Base-by-base conservation (phyloP, 2,888 invertebrate species). In the Cephonodes hylas region DNA sequence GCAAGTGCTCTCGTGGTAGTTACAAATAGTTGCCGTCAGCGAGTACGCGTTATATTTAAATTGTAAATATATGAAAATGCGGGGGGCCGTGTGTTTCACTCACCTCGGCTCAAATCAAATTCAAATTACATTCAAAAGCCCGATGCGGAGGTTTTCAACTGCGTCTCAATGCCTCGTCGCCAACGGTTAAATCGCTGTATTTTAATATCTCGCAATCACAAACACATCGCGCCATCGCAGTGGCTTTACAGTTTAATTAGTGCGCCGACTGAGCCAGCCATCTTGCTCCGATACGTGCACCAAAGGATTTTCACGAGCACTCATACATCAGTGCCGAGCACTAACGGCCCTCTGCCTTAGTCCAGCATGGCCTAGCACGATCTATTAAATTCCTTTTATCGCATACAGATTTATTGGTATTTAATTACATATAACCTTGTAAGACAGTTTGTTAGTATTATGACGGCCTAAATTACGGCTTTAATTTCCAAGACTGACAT, bases 61-160 rank as follows among this genome's bases (percentile, higher is more conserved):
- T 48, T 48, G 48, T 48, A 48, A 48, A 48, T 48, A 48, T 48
- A 48, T 48, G 48, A 48, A 48, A 48, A 48, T 48, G 45, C 22
- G 20, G 18, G 7, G 46, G 4, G 22, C n/a, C n/a, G 48, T 48
- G 48, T 48, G 44, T 18, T 44, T 20, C 44, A 20, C 7, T 48
- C 25, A 48, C 48, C 48, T 27, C 25, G 25, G 48, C 48, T 15
- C 48, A 48, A 48, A 48, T 48, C 48, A 48, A 25, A 48, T 48
- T 48, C 48, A 48, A 48, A 48, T 48, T 48, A 15, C 25, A 48
- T 48, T 48, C 48, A 45, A 45, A 45, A 48, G 48, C 48, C 15
- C 48, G 27, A 48, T 25, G 48, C 48, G 48, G 48, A 15, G 15
- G 15, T 25, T 48, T 15, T 48, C 25, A n/a, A 48, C 20, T 22